phyloP scores from a whole-genome alignment of 35 echinoderm and acorn worm species.

The Stichopus chloronotus region DNA sequence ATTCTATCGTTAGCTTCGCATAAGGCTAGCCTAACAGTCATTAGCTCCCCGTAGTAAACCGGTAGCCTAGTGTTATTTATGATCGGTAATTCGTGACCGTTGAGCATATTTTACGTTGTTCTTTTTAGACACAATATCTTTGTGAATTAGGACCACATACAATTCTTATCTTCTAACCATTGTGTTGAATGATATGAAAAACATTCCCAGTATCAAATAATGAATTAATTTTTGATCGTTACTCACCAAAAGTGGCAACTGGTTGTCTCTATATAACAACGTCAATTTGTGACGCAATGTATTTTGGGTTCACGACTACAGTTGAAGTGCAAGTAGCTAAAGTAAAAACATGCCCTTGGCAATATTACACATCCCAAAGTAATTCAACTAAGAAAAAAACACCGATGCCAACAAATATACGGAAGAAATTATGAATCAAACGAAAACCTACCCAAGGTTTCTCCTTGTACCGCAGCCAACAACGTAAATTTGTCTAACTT shows the following conservation, averaged over 20 bases:
- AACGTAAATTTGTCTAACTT: slow-evolving; percentile 13
- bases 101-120: slow-evolving; percentile 17
- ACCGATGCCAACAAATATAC: slow-evolving; percentile 16
- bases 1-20: slow-evolving; percentile 12
- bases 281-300: neutral
- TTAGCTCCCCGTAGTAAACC: neutral
- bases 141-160: slow-evolving; percentile 24
- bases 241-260: neutral
- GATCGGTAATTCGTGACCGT: neutral
- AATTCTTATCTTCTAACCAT: slow-evolving; percentile 6
- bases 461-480: slow-evolving; percentile 4
- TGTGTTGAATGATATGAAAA: slow-evolving; percentile 6
- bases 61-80: neutral
- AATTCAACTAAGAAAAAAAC: slow-evolving; percentile 8
- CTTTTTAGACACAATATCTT: slow-evolving; percentile 28
- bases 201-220: slow-evolving; percentile 21
- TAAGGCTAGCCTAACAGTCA: slow-evolving; percentile 18
- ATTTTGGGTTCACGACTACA: slow-evolving; percentile 11
- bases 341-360: slow-evolving; percentile 22
- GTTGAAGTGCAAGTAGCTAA: slow-evolving; percentile 9
- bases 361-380: slow-evolving; percentile 29
- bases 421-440: slow-evolving; percentile 23
- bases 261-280: slow-evolving; percentile 5
- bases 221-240: neutral
- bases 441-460: slow-evolving; percentile 1